Evolutionary conservation across 2,113 vertebrate genomes (phyloP), one percentile per base, ranked within the genome.

Genomic region (Charina bottae): DNA sequence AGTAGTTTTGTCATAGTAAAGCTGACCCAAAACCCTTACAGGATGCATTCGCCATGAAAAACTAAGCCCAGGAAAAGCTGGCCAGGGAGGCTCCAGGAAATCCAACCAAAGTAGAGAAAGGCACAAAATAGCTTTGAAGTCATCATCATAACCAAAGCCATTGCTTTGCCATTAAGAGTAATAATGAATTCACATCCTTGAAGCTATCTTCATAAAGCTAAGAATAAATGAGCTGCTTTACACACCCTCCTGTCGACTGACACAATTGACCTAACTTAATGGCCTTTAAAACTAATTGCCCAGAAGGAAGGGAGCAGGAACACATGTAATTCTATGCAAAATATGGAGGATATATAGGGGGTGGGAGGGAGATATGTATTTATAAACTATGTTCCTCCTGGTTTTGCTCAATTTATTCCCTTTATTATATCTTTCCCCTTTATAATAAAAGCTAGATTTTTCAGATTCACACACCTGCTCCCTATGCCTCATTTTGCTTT

Each of bases 261-360:
- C 90, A 94, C 90, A 93, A 95, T 96, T 96, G 95, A 96, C 94
- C 92, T 95, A 96, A 94, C 90, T 95, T 96, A 96, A 96, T 90
- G 95, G 93, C 91, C 95, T 96, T 96, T 96, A 95, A 97, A 96
- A 96, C 94, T 95, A 96, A 96, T 95, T 90, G 93, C 93, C 94
- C 93, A 89, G 90, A 96, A 96, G 93, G 46, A 96, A 93, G 54
- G 90, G 83, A 64, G 60, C 91, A 91, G 95, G 94, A 95, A 86
- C 96, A 95, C 93, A 93, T 90, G 87, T 92, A 68, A 93, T 94
- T 93, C 86, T 92, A 37, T 87, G 92, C 86, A 96, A 94, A 96
- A 95, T 93, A 88, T 92, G 84, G 92, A 93, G 68, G 95, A 90
- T 89, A 54, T 26, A 84, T 93, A 37, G 0, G 0, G 89, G 84